Evolutionary conservation across 2,797 vertebrate genomes (phyloP).

Genomic region (Oryzias dopingdopingensis): DNA sequence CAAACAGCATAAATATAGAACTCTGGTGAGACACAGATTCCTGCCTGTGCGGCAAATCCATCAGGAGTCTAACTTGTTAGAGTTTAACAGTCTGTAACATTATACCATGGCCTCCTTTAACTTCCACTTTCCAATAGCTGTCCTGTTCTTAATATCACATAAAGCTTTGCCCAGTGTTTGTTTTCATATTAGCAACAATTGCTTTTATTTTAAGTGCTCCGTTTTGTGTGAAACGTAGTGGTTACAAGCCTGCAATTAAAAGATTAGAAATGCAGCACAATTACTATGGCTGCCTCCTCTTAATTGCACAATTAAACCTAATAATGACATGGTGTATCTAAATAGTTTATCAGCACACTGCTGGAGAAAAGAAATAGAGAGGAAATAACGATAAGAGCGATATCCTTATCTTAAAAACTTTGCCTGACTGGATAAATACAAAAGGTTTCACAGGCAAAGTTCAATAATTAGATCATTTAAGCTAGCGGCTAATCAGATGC

Average conservation of each 20-base stretch:
- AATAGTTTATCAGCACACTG: constrained; percentile 58
- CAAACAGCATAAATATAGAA: background rate
- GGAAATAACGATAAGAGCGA: constrained; percentile 59
- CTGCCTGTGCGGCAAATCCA: background rate
- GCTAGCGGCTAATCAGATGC: constrained; percentile 71
- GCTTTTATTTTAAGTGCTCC: background rate
- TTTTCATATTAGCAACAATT: too few relatives aligned
- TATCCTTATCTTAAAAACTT: constrained; percentile 70
- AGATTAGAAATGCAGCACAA: constrained; percentile 19
- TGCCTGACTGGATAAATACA: constrained; percentile 72
- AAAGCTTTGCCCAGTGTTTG: too few relatives aligned
- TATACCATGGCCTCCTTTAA: background rate
- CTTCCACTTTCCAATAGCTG: background rate
- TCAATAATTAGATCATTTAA: constrained; percentile 81
- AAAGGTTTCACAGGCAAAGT: constrained; percentile 65
- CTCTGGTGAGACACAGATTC: background rate
- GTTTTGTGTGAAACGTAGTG: constrained; percentile 1
- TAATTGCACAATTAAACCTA: constrained; percentile 68
- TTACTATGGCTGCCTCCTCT: constrained; percentile 26
- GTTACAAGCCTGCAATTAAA: constrained; percentile 35
- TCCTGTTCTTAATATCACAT: background rate
- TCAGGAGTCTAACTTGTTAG: constrained; percentile 1
- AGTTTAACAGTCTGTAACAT: background rate
- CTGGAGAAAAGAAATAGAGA: constrained; percentile 9
- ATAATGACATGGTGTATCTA: constrained; percentile 47